phyloP scores from a whole-genome alignment of 2,888 invertebrate genomes.

The Rotaria macrura region DNA sequence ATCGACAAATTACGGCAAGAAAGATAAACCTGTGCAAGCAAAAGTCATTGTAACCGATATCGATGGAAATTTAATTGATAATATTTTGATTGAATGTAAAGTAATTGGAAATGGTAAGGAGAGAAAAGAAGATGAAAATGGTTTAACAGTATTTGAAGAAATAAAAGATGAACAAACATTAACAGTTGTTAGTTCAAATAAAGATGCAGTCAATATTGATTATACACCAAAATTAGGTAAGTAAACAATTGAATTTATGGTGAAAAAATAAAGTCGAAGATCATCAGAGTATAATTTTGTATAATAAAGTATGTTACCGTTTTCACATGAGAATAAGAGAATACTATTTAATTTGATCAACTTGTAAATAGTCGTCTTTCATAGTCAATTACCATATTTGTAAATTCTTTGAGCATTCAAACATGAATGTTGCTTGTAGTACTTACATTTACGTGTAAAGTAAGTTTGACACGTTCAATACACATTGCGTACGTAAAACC shows the following conservation, averaged over 20 bases:
- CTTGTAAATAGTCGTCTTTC: too few species aligned
- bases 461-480: too few species aligned
- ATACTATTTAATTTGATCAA: too few species aligned
- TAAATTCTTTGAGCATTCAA: too few species aligned
- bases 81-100: constrained; percentile 9
- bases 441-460: too few species aligned
- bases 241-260: not conserved
- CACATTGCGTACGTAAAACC: too few species aligned
- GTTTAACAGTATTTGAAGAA: not conserved
- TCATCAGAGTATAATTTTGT: not conserved
- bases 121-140: constrained; percentile 17
- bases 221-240: not conserved
- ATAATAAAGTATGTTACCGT: not conserved
- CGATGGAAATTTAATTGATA: constrained; percentile 18
- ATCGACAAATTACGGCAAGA: not conserved
- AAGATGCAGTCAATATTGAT: not conserved
- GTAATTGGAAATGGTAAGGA: not conserved
- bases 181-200: not conserved
- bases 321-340: not conserved
- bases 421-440: too few species aligned
- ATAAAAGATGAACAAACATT: constrained; percentile 10
- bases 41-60: constrained; percentile 2
- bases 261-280: not conserved
- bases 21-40: not conserved
- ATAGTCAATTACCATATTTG: too few species aligned